Evolutionary conservation across 2,113 vertebrate species (phyloP).

Genomic region (Turdus rufiventris): DNA sequence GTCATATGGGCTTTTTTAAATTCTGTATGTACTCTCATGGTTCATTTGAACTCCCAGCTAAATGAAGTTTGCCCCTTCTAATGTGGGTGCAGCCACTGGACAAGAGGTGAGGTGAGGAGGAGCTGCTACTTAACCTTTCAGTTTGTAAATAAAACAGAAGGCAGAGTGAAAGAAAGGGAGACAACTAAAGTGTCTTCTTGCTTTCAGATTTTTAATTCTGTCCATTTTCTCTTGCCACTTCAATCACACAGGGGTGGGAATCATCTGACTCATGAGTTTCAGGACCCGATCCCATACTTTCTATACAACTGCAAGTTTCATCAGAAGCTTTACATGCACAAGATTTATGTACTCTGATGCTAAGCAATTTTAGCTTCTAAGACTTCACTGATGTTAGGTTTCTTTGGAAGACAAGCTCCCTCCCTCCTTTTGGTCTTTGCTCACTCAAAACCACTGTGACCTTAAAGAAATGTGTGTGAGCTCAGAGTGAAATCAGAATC

Average conservation of each 20-base stretch:
- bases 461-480: neutral
- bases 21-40: neutral
- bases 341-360: neutral
- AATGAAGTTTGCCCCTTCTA: neutral
- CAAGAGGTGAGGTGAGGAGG: neutral
- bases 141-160: neutral
- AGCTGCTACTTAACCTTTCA: neutral
- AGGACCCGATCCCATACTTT: neutral
- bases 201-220: neutral
- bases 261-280: neutral
- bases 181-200: neutral
- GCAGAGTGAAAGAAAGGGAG: neutral
- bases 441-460: neutral
- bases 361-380: neutral
- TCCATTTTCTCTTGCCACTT: neutral
- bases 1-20: neutral
- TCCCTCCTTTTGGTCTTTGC: neutral
- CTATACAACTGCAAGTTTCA: neutral
- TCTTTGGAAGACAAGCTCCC: neutral
- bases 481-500: neutral
- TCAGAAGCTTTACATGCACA: neutral
- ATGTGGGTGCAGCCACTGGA: neutral
- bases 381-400: neutral
- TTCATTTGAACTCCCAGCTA: neutral
- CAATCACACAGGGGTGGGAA: neutral